Percentiles rank a stretch among this genome's conserved stretches.
phyloP scores from a whole-genome alignment of 2,113 vertebrate species.

The Lanius ludovicianus region DNA sequence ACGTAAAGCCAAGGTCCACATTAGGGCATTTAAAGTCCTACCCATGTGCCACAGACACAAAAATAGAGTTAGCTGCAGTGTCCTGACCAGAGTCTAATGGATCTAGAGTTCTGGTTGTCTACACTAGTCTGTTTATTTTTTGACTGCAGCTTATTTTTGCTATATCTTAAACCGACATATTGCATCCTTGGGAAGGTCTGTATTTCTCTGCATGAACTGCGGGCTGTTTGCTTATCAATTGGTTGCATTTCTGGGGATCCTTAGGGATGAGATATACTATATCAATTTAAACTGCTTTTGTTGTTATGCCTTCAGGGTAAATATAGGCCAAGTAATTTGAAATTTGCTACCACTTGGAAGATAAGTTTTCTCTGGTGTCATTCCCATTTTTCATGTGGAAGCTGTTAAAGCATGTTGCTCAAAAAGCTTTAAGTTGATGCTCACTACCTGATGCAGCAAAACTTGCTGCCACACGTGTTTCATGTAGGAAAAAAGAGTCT shows the following conservation, averaged over 20 bases:
- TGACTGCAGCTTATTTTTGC: conserved; percentile 14
- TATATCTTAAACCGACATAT: not conserved
- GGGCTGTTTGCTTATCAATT: not conserved
- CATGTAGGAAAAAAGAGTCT: not conserved
- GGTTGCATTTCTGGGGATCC: conserved; percentile 35
- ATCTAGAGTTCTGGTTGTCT: not conserved
- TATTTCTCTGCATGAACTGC: not conserved
- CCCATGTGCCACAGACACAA: not conserved
- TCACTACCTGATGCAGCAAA: not conserved
- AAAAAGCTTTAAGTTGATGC: not conserved
- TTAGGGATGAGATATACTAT: not conserved
- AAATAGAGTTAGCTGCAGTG: not conserved
- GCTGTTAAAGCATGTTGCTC: not conserved
- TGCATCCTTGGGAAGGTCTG: not conserved
- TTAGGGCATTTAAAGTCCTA: not conserved
- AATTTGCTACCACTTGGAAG: not conserved
- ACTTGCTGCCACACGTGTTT: not conserved
- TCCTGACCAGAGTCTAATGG: not conserved
- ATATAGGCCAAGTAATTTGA: not conserved
- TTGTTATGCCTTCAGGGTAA: conserved; percentile 13
- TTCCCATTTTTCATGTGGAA: not conserved
- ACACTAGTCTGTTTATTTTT: not conserved
- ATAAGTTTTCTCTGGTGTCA: conserved; percentile 1
- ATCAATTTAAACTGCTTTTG: conserved; percentile 2
- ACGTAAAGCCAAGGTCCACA: not conserved